Conservation (phyloP, 1,140 invertebrate genomes). For the Euglossa dilemma region DNA sequence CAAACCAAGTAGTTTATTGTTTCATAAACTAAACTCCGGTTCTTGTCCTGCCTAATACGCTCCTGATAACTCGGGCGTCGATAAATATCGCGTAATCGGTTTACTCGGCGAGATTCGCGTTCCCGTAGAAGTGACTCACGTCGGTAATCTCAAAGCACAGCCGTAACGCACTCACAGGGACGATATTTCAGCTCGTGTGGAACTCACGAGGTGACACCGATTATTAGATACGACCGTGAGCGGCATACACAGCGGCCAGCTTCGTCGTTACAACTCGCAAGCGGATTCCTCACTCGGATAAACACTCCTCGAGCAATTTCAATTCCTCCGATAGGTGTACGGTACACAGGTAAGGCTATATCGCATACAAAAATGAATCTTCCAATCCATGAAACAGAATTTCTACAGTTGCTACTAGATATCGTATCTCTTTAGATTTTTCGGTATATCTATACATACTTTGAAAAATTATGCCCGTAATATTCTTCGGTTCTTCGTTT, state of each 20-base stretch:
- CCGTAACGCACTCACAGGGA: background rate
- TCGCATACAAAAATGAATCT: too few species aligned
- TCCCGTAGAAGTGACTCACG: slow-evolving; percentile 12
- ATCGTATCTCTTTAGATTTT: too few species aligned
- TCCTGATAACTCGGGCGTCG: slow-evolving; percentile 8
- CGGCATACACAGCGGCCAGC: background rate
- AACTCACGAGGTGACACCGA: slow-evolving; percentile 22
- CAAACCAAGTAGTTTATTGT: slow-evolving; percentile 6
- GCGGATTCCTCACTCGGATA: background rate
- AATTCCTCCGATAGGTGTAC: too few species aligned
- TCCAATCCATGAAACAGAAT: too few species aligned
- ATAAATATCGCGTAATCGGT: slow-evolving; percentile 43
- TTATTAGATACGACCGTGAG: slow-evolving; percentile 40
- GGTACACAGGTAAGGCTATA: too few species aligned
- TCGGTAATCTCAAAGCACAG: slow-evolving; percentile 7
- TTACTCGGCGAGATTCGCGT: slow-evolving; percentile 24
- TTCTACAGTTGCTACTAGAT: too few species aligned
- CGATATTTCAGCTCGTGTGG: slow-evolving; percentile 29
- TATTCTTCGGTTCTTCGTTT: too few species aligned
- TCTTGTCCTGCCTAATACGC: background rate
- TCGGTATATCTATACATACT: too few species aligned
- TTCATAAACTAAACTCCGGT: background rate
- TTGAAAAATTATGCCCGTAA: too few species aligned
- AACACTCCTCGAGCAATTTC: background rate
- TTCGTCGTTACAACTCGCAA: background rate